Evolutionary conservation across 2,888 invertebrate genomes (phyloP), one percentile per base, ranked within the genome.

Genomic region (Dryococelus australis): DNA sequence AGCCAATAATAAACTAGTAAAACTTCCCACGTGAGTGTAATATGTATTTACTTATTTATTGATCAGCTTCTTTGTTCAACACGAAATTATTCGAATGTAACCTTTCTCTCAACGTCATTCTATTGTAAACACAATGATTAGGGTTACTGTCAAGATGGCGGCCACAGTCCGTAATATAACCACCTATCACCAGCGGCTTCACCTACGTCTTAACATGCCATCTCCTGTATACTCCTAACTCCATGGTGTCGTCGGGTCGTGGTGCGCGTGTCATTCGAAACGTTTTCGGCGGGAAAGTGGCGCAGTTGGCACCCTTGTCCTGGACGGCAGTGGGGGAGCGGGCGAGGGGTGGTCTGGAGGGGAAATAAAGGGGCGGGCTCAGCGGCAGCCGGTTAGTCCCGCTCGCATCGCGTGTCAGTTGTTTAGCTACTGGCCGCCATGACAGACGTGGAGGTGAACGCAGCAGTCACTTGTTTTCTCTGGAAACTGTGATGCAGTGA

Each of bases 381-480:
- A 65, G 65, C 20, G 65, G 65, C 65, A 65, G 65, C 65, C 65
- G 65, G 65, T 65, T 65, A 65, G 65, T 65, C 35, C n/a, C 65
- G 65, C 65, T 65, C 65, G 65, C 65, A 24, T 65, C 65, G 65
- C 65, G 65, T 65, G 65, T 65, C 65, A 65, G 65, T 65, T 65
- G 65, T 65, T 65, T 65, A 65, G 65, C 65, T 65, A n/a, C 65
- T 65, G 65, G 65, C 65, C 65, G 65, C 65, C 65, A 65, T 65
- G 65, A 65, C 65, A 65, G 65, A 65, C 65, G 65, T 65, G 65
- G 65, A 65, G 20, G 20, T n/a, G 65, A 65, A 65, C 24, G 65
- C 65, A 65, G 65, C 65, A 65, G 65, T 65, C 65, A 65, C 65
- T 65, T 65, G 65, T 65, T 65, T 65, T 65, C n/a, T 65, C 24